Evolutionary conservation across 2,113 vertebrate species (phyloP), one percentile per base, ranked within the genome.

Genomic region (Eublepharis macularius): DNA sequence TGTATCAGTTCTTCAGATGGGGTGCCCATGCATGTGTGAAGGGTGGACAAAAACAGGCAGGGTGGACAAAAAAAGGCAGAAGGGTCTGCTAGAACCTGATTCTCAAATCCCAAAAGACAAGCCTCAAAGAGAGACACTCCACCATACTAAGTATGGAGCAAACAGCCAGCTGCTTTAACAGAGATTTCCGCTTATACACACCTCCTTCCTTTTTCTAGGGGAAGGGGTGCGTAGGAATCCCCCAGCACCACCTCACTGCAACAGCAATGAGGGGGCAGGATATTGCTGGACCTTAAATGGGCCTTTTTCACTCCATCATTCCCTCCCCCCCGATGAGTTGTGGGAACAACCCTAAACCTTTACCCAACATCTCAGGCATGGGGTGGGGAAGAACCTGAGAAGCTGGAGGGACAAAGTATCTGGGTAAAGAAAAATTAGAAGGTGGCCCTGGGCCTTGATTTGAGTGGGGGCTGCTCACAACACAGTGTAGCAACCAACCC

Each of bases 401-500:
- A 26, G 72, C 29, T 24, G 51, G 54, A 26, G 39, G 72, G 72
- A 24, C 29, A n/a, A 41, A 17, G 34, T 21, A 84, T 77, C 81
- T 80, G 70, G 86, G 82, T 0, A 14, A 83, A 75, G 70, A 26
- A 7, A 81, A 82, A 85, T 70, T 60, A 32, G 19, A 57, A 63
- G 82, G 34, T 70, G 1, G 0, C 0, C 41, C 36, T 79, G 32
- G 49, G 17, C 83, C 8, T 0, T 81, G 45, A 84, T 78, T 29
- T 0, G 0, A 36, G 57, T 2, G 0, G 86, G 83, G 89, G 74
- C 43, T 89, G 86, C 88, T 91, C 88, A 86, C 91, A 87, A 89
- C 87, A 87, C 78, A 76, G 90, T 63, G 76, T 17, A 66, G 90
- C 90, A 8, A 0, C 9, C 68, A 80, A 39, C 39, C n/a, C 51